phyloP scores from a whole-genome alignment of 2,797 vertebrate genomes.

The Micromesistius poutassou region DNA sequence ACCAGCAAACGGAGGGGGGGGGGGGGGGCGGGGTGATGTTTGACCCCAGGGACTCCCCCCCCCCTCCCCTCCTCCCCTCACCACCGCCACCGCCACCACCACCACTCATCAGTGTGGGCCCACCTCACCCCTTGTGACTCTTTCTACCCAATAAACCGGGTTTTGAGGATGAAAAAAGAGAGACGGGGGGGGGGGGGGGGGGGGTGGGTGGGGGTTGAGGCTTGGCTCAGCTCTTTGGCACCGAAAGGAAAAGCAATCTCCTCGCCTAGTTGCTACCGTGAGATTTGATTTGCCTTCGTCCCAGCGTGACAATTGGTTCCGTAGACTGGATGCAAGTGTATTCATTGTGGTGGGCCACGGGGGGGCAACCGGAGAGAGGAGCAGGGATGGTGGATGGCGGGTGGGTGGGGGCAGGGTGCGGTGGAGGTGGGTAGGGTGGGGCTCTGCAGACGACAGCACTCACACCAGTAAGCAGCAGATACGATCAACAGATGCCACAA shows the following conservation, averaged over 20 bases:
- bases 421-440: slow-evolving; percentile 22
- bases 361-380: slow-evolving; percentile 17
- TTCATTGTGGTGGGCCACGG: slow-evolving; percentile 65
- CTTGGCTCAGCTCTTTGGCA: slow-evolving; percentile 51
- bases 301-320: slow-evolving; percentile 75
- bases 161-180: slow-evolving; percentile 16
- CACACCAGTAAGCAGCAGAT: slow-evolving; percentile 68
- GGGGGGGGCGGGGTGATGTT: slow-evolving; percentile 49
- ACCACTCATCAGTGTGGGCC: neutral
- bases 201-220: slow-evolving; percentile 17
- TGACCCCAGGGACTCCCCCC: slow-evolving; percentile 51
- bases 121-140: slow-evolving; percentile 20
- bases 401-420: slow-evolving; percentile 18
- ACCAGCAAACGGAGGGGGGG: slow-evolving; percentile 31
- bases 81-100: slow-evolving; percentile 47
- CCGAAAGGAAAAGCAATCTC: slow-evolving; percentile 76
- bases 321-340: slow-evolving; percentile 71
- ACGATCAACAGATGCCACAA: slow-evolving; percentile 67
- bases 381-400: slow-evolving; percentile 15
- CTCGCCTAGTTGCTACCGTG: slow-evolving; percentile 71
- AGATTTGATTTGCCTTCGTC: slow-evolving; percentile 80
- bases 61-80: slow-evolving; percentile 49
- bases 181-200: neutral
- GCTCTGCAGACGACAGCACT: slow-evolving; percentile 55
- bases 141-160: slow-evolving; percentile 52